Base-by-base conservation (phyloP, 53 echinoderm and acorn worm genomes). In the Holothuria leucospilota region DNA sequence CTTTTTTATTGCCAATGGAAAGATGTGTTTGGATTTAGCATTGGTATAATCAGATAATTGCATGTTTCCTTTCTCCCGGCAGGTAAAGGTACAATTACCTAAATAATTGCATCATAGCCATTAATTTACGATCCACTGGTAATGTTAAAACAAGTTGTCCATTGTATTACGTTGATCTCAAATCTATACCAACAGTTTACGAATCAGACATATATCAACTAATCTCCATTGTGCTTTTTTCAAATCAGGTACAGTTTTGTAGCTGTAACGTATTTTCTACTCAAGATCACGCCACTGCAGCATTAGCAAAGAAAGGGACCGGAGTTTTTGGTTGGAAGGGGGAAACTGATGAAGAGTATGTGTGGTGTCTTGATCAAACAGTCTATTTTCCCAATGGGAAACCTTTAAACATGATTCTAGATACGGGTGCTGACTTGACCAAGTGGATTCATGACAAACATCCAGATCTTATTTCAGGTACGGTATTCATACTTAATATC, bases 291-390 rank as follows among this genome's bases (percentile, higher is more conserved):
- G 94, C 94, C 10, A 91, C 91, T 15, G 94, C 94, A 20, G 94
- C 94, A 69, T 88, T 94, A 29, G 94, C 91, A 38, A 62, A 70
- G 38, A 77, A 82, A 0, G 94, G 91, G 23, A 89, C 91, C 29
- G 91, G 91, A 0, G 91, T 94, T 23, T 94, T 84, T 63, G 94
- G 91, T 18, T 94, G 91, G 94, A 94, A 92, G 56, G 94, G 94
- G n/a, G 94, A 94, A 79, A 94, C 94, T 18, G 94, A 94, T 58
- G 94, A 94, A 82, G 94, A 94, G 58, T 94, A 91, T 89, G 63
- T 91, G 69, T 94, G 94, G 92, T 92, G 92, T 68, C 65, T 94
- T 52, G 94, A 94, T 2, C 92, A 94, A 61, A 94, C 94, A n/a
- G 29, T 94, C 20, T 63, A 79, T 28, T 94, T 94, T 82, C 56